These are phyloP conservation scores for Brenthis daphne DNA, from an alignment of 2,888 invertebrate species.

Conservation along the genomic window DNA sequence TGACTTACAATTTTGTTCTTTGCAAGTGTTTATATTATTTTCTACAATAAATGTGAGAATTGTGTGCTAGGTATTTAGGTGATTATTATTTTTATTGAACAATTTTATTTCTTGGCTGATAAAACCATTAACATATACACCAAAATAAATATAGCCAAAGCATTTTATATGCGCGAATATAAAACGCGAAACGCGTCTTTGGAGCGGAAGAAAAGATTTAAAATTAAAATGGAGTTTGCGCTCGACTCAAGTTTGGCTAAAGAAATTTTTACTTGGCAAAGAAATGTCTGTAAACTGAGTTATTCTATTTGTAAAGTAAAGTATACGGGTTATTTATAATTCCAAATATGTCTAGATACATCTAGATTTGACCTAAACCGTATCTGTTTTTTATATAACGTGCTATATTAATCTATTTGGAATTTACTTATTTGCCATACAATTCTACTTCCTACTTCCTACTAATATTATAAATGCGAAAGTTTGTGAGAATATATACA, in stretches of 20 bases:
- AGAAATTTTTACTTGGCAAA: constrained; percentile 35
- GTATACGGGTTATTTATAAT: constrained; percentile 19
- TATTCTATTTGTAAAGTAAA: constrained; percentile 32
- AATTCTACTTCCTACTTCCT: too few relatives aligned
- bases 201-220: constrained; percentile 35
- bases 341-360: background rate
- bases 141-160: constrained; percentile 23
- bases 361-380: background rate
- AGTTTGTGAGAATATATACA: too few relatives aligned
- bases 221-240: constrained; percentile 41
- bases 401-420: too few relatives aligned
- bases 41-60: too few relatives aligned
- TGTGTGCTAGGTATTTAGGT: too few relatives aligned
- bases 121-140: constrained; percentile 1
- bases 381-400: too few relatives aligned
- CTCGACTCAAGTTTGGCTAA: constrained; percentile 31
- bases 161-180: constrained; percentile 29
- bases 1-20: too few relatives aligned
- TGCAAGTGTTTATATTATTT: too few relatives aligned
- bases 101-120: background rate
- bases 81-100: too few relatives aligned
- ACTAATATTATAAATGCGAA: too few relatives aligned
- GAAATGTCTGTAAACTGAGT: constrained; percentile 32
- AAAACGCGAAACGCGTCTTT: constrained; percentile 32
- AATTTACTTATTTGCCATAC: too few relatives aligned